Conservation (phyloP, 2,797 vertebrate genomes). For the Falco cherrug region DNA sequence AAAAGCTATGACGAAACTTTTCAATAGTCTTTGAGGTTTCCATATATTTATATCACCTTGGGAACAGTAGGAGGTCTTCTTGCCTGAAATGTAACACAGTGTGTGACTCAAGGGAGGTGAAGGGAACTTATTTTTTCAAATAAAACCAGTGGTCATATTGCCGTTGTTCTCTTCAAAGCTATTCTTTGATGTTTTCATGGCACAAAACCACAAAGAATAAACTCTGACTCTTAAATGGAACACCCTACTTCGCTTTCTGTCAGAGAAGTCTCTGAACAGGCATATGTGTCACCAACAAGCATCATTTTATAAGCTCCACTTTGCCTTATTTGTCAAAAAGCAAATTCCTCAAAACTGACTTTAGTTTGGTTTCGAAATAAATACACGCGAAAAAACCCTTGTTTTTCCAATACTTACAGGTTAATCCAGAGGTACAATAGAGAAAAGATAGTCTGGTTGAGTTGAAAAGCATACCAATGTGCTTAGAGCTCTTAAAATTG, state of each 20-base stretch:
- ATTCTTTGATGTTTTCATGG: neutral
- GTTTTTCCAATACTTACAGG: neutral
- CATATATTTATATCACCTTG: neutral
- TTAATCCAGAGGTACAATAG: neutral
- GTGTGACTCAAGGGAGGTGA: neutral
- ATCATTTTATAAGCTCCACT: neutral
- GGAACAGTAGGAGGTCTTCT: neutral
- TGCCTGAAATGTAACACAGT: neutral
- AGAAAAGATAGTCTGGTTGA: neutral
- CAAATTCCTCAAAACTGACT: neutral
- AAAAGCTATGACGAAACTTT: neutral
- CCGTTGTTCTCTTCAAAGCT: neutral
- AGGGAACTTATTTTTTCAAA: neutral
- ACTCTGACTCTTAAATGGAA: neutral
- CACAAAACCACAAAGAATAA: neutral
- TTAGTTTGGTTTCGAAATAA: neutral
- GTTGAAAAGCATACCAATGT: neutral
- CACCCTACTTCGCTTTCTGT: neutral
- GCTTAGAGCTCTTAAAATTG: neutral
- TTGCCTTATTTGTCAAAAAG: neutral
- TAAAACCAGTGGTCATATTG: neutral
- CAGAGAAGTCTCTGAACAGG: neutral
- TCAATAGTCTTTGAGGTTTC: neutral
- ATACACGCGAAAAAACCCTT: neutral
- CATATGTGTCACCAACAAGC: neutral